Conservation (phyloP, 2,113 vertebrate species). For the Chaetodon trifascialis region DNA sequence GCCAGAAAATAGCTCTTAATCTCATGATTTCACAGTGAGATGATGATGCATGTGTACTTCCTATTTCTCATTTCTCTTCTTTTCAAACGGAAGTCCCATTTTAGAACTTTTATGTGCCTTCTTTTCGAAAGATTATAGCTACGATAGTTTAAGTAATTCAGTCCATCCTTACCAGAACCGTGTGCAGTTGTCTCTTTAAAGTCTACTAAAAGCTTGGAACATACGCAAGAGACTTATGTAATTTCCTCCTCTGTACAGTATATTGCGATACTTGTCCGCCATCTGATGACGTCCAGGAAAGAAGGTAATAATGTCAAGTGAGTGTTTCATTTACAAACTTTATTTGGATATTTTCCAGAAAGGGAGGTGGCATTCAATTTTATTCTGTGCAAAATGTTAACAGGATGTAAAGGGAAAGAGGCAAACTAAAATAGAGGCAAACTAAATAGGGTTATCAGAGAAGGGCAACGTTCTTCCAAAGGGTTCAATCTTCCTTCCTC, state of each 20-base stretch:
- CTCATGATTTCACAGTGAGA: conserved; percentile 12
- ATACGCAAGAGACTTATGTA: conserved; percentile 42
- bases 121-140: not conserved
- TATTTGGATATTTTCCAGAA: conserved; percentile 3
- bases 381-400: conserved; percentile 3
- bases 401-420: conserved; percentile 40
- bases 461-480: conserved; percentile 22
- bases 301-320: conserved; percentile 3
- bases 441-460: conserved; percentile 39
- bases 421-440: conserved; percentile 1
- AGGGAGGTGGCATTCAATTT: not conserved
- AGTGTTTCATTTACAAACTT: conserved; percentile 7
- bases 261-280: conserved; percentile 33
- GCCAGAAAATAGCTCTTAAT: conserved; percentile 1
- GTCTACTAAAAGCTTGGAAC: conserved; percentile 11
- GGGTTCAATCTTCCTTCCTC: conserved; percentile 73
- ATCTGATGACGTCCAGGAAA: conserved; percentile 43
- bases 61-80: conserved; percentile 11
- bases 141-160: not conserved
- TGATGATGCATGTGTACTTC: conserved; percentile 31
- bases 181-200: not conserved
- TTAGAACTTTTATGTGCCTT: not conserved
- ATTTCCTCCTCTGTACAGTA: conserved; percentile 59
- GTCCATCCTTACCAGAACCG: not conserved
- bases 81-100: conserved; percentile 1